Evolutionary conservation across 2,797 vertebrate genomes (phyloP), one percentile per base, ranked within the genome.

Genomic region (Sciurus vulgaris): DNA sequence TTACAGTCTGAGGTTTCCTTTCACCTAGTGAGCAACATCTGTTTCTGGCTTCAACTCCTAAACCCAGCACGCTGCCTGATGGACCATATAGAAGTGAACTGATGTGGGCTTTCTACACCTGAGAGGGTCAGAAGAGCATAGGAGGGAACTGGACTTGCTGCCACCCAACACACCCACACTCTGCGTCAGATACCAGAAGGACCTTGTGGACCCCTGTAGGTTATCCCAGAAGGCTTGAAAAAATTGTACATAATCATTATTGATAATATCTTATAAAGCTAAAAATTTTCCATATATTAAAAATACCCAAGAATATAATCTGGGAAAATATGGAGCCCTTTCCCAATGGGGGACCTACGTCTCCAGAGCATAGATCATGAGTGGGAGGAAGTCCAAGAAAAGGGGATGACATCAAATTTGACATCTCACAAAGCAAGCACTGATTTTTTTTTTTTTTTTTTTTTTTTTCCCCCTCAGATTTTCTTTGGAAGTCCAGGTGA

Each of bases 261-360:
- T 85, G 54, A 81, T 83, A 82, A 59, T 33, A 8, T 70, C n/a
- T 89, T 38, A 87, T 10, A 81, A 83, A 93, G 24, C 35, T 38
- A 84, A 33, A 91, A 38, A 81, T 20, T 86, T 65, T 49, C 9
- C 18, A 24, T 28, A 74, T 93, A 9, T 26, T 26, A 30, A 90
- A 90, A 92, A 96, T 59, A 8, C 18, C 33, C 65, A 83, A 94
- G 38, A 93, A 76, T 33, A 56, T 30, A 84, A 93, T 14, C 4
- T 79, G 35, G 89, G 59, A 90, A 88, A 73, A 41, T 54, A 67
- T 4, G 12, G 30, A 54, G 7, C 47, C 20, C 13, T 89, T 86
- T 83, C 33, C 24, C 22, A 49, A 38, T 0, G 0, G 38, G 24
- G 72, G 14, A 49, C 67, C 22, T 83, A 49, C 47, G 18, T 9